phyloP scores from a whole-genome alignment of 1,140 invertebrate species.

The Antheraea mylitta region DNA sequence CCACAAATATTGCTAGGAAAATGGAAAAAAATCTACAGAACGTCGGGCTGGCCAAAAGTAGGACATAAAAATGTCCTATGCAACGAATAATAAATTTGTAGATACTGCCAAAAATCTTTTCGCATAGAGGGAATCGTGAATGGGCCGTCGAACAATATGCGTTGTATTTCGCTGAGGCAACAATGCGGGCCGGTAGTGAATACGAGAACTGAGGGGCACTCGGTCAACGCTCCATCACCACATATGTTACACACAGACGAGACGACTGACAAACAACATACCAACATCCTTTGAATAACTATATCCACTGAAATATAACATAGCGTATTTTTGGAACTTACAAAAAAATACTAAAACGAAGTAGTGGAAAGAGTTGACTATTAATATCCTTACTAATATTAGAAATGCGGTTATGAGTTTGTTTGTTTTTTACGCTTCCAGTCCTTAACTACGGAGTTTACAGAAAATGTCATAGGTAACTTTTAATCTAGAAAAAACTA shows the following conservation, averaged over 20 bases:
- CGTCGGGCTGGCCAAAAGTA: not conserved
- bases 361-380: too few species aligned
- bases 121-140: slow-evolving; percentile 17
- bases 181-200: slow-evolving; percentile 13
- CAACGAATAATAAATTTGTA: slow-evolving; percentile 18
- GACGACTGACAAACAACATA: not conserved
- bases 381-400: too few species aligned
- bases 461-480: too few species aligned
- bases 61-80: slow-evolving; percentile 8
- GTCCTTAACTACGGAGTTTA: too few species aligned
- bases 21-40: not conserved
- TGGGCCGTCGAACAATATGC: slow-evolving; percentile 21
- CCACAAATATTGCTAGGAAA: too few species aligned
- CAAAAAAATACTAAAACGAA: too few species aligned
- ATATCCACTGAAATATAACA: too few species aligned
- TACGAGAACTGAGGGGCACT: slow-evolving; percentile 24
- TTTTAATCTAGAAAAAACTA: too few species aligned
- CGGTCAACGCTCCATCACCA: slow-evolving; percentile 20
- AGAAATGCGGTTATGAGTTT: too few species aligned
- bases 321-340: too few species aligned
- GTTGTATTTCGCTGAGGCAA: slow-evolving; percentile 19
- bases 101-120: slow-evolving; percentile 20
- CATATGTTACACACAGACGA: not conserved
- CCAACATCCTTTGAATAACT: too few species aligned
- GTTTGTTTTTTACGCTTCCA: too few species aligned